Evolutionary conservation across 2,797 vertebrate genomes (phyloP).

Genomic region (Ctenopoma multispine): DNA sequence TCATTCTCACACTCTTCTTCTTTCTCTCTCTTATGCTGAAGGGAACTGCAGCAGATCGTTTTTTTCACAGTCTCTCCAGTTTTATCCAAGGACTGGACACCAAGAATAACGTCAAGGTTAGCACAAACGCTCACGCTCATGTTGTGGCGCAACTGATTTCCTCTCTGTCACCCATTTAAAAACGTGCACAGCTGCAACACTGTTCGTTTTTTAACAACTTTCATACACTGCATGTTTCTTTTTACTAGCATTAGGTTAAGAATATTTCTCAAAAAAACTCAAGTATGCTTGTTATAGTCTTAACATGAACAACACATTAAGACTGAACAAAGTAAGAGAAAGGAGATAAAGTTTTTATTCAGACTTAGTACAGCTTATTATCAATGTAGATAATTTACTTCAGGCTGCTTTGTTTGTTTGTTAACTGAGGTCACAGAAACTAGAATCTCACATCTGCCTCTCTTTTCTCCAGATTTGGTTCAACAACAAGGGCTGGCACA

Average conservation of each 20-base stretch:
- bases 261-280: neutral
- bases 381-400: neutral
- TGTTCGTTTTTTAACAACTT: neutral
- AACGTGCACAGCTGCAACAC: neutral
- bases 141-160: neutral
- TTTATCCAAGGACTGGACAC: constrained; percentile 94
- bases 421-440: neutral
- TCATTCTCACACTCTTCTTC: constrained; percentile 21
- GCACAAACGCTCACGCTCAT: constrained; percentile 10
- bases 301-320: neutral
- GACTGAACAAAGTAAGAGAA: neutral
- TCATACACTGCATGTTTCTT: neutral
- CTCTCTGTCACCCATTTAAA: neutral
- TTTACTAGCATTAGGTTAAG: neutral
- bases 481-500: constrained; percentile 99
- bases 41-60: constrained; percentile 93
- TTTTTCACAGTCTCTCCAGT: constrained; percentile 89
- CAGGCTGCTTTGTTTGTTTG: constrained; percentile 2
- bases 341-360: neutral
- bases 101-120: constrained; percentile 96
- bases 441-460: constrained; percentile 9
- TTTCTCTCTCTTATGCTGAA: constrained; percentile 57
- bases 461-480: constrained; percentile 92
- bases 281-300: neutral
- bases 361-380: constrained; percentile 1